Evolutionary conservation across 2,113 vertebrate species (phyloP).

Genomic region (Delphinapterus leucas): DNA sequence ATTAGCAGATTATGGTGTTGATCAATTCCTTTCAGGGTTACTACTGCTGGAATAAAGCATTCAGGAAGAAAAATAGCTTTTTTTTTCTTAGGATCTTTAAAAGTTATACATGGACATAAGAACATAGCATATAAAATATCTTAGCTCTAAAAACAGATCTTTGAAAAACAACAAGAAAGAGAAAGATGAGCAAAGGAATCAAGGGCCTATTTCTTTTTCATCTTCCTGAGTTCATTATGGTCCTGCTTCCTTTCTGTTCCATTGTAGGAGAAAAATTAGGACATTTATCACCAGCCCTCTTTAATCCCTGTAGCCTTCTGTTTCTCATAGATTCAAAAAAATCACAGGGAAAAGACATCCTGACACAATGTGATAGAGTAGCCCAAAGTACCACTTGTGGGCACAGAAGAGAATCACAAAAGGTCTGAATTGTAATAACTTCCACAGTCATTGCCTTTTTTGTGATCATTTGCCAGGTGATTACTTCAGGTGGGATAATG

Average conservation of each 20-base stretch:
- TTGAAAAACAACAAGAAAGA: slow-evolving; percentile 21
- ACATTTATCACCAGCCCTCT: neutral
- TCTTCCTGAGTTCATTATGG: neutral
- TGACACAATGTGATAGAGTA: neutral
- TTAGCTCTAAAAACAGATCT: neutral
- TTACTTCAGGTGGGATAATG: slow-evolving; percentile 82
- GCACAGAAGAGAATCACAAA: neutral
- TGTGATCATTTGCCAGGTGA: slow-evolving; percentile 75
- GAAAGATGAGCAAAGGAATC: neutral
- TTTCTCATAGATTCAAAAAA: neutral
- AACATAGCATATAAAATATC: neutral
- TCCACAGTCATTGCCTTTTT: neutral
- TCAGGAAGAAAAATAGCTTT: neutral
- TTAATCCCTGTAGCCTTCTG: neutral
- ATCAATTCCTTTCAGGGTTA: neutral
- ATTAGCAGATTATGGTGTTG: neutral
- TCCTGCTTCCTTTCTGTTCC: neutral
- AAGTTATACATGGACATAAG: neutral
- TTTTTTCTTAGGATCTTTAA: neutral
- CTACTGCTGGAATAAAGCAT: neutral
- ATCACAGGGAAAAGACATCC: neutral
- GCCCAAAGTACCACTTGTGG: neutral
- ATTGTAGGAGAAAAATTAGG: neutral
- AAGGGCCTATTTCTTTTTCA: neutral
- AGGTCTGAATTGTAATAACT: neutral